Evolutionary conservation across 2,888 invertebrate genomes (phyloP), one percentile per base, ranked within the genome.

Genomic region (Drosophila peninsularis): DNA sequence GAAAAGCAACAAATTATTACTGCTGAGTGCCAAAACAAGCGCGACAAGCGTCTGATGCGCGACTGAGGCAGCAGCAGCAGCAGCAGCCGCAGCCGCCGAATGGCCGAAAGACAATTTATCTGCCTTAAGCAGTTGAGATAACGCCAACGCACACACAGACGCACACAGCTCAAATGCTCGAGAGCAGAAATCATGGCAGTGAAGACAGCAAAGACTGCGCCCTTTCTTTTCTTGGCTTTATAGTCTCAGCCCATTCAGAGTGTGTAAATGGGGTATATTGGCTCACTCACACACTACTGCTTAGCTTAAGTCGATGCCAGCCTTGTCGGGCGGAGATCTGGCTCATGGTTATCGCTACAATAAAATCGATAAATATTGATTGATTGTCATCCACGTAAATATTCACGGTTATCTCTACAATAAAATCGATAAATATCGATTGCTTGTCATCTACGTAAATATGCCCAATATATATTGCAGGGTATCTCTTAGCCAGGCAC

Each of bases 1-100:
- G 36, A 30, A 30, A 39, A 32, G 14, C 41, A 41, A 54, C 9
- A 42, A 24, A 44, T 52, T 62, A 61, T 71, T 68, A 71, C 63
- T 63, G 68, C 67, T 66, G 65, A 69, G 55, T 57, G 67, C 58
- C 62, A 76, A 70, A 63, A 64, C 60, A 64, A 44, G 45, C 47
- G 60, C 57, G 56, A 61, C 61, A 71, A 37, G 49, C 67, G 21
- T 68, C 53, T 36, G n/a, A 53, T 53, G 57, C 13, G 54, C 58
- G 32, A 24, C 53, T 34, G 45, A 14, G 44, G 6, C 55, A 53
- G 21, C 55, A 19, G 27, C 71, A 54, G 6, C 55, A 44, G 17
- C 55, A 24, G 13, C 58, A 55, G 21, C 50, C 21, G 30, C 55
- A 49, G 44, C 60, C 71, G 27, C 62, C 60, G 49, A 10, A 10